phyloP scores from a whole-genome alignment of 2,797 vertebrate species.

The Cottoperca gobio region DNA sequence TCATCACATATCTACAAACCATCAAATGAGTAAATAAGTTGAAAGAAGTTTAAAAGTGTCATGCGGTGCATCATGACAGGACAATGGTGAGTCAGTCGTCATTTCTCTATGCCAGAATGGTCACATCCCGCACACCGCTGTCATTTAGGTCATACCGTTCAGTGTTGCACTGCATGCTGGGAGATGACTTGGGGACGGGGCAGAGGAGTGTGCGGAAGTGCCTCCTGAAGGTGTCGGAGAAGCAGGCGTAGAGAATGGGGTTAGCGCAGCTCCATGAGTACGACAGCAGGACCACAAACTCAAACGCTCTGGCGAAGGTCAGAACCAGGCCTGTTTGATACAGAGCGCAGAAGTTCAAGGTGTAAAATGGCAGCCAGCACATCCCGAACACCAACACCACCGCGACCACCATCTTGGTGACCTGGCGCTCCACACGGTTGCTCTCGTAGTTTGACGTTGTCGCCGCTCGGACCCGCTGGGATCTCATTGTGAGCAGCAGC shows the following conservation, averaged over 20 bases:
- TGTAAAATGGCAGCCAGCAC: constrained; percentile 87
- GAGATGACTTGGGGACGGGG: constrained; percentile 55
- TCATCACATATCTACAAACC: background rate
- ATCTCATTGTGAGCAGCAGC: constrained; percentile 74
- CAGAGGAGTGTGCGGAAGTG: constrained; percentile 81
- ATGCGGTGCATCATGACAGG: constrained; percentile 5
- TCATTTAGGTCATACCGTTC: constrained; percentile 76
- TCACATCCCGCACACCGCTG: constrained; percentile 56
- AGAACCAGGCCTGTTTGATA: constrained; percentile 28
- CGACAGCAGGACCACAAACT: constrained; percentile 82
- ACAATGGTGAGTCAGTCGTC: background rate
- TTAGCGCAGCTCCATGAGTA: constrained; percentile 88
- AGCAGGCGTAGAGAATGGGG: constrained; percentile 84
- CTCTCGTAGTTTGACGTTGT: constrained; percentile 33
- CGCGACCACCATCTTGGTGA: constrained; percentile 83
- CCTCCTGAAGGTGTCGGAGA: constrained; percentile 81
- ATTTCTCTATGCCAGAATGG: constrained; percentile 51
- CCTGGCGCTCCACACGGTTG: constrained; percentile 76
- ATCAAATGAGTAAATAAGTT: constrained; percentile 10
- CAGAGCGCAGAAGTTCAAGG: constrained; percentile 83
- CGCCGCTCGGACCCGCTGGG: constrained; percentile 8
- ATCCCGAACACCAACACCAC: constrained; percentile 82
- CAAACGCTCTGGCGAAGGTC: constrained; percentile 75
- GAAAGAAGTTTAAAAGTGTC: constrained; percentile 5
- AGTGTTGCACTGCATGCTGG: constrained; percentile 69